Base-by-base conservation (phyloP, 2,888 invertebrate species). In the Scrobipalpa atriplicella region DNA sequence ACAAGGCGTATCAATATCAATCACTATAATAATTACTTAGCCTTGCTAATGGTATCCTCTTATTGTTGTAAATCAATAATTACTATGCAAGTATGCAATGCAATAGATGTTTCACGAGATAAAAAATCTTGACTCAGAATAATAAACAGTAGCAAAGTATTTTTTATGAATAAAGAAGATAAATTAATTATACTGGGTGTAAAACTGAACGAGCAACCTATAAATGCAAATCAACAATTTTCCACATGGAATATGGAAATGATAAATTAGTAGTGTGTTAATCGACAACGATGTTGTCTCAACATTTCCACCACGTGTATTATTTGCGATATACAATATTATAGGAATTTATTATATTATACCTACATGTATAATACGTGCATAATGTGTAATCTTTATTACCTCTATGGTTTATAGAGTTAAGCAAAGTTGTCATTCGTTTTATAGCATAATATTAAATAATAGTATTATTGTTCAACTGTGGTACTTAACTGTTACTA, bases 391-490 rank as follows among this genome's bases (percentile, higher is more conserved):
- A 10, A 2, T 39, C 39, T 39, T 47, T 47, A 47, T 16, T 47
- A 16, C 47, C 16, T 11, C 47, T 47, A n/a, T 10, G 47, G 47
- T 47, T 0, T 47, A 47, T 16, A 47, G 6, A 5, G 47, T 10
- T 7, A 47, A 47, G 47, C n/a, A n/a, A 47, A 47, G 47, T 47
- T n/a, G 47, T 47, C n/a, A 47, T 3, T n/a, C n/a, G 47, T 47
- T 47, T 47, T 16, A 47, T n/a, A n/a, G 47, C 47, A 16, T 7
- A 47, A 16, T 47, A 16, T 47, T 47, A 47, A 47, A 47, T 16
- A 47, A 47, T 47, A 47, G 16, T 47, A 47, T 47, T 47, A 47
- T 47, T 47, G n/a, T n/a, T n/a, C n/a, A n/a, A n/a, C n/a, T 5
- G 6, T 3, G 43, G 29, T 29, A 29, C 29, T 29, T 29, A 29